Evolutionary conservation across 2,113 vertebrate genomes (phyloP), one percentile per base, ranked within the genome.

Genomic region (Cochlearius cochlearius): DNA sequence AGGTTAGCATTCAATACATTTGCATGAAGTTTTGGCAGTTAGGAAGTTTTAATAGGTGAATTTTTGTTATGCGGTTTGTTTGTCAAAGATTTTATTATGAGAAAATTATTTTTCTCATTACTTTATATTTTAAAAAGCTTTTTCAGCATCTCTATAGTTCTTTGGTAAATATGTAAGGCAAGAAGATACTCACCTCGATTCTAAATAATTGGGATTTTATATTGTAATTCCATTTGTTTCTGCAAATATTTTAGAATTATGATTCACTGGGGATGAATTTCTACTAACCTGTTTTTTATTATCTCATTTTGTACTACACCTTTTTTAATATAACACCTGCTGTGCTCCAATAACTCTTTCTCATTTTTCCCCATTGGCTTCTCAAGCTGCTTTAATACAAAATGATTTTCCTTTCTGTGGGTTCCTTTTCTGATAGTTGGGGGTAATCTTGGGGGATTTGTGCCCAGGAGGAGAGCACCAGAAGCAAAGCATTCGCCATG

Each of bases 171-270:
- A 81, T 34, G 55, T 82, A 83, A 95, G 60, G 69, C 58, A 81
- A 76, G 59, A 92, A 95, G 76, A 75, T 93, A 83, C 78, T 80
- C 34, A 13, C 88, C 75, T 96, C 95, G 81, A 66, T 95, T 98
- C 96, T 93, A 94, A 97, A 96, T 96, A 97, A 97, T 97, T 97
- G 95, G 88, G 89, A 83, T 82, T 98, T 97, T 96, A 92, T 96
- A 79, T 90, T 93, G 92, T 92, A 96, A 96, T 95, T 97, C 91
- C 67, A 83, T 97, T 98, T 96, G 86, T 97, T 97, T 97, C 95
- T 97, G 87, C 81, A 95, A 96, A 91, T 93, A 92, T 94, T 95
- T 97, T 93, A 91, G 92, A 96, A 92, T 87, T 96, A 95, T 88
- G 85, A 93, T 94, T 95, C 97, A 95, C 96, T 62, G 23, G 93